phyloP scores from a whole-genome alignment of 2,888 invertebrate species.

The Drosophila mayaguana region DNA sequence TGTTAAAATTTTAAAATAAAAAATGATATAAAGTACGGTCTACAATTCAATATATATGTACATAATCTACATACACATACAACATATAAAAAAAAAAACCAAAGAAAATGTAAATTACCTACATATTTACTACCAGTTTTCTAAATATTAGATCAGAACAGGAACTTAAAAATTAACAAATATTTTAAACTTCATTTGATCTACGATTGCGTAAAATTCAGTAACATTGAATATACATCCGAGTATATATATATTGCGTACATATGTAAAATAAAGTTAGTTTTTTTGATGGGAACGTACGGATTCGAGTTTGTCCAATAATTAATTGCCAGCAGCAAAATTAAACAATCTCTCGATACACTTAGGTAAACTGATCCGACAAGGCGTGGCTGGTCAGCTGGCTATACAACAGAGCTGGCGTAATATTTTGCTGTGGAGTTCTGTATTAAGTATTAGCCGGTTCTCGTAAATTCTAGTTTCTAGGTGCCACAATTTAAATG shows the following conservation, averaged over 20 bases:
- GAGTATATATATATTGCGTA: background rate
- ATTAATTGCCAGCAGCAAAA: constrained; percentile 4
- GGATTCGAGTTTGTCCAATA: background rate
- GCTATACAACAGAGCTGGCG: constrained; percentile 34
- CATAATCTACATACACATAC: too few species aligned
- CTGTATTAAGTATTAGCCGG: constrained; percentile 39
- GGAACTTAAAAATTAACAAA: background rate
- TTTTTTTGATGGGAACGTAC: background rate
- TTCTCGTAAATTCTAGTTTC: constrained; percentile 63
- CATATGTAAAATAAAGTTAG: background rate
- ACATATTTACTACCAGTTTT: background rate
- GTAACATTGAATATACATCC: background rate
- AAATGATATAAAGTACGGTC: too few species aligned
- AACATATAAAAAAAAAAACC: background rate
- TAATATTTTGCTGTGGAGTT: constrained; percentile 21
- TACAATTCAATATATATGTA: too few species aligned
- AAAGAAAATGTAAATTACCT: background rate
- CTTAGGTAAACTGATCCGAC: constrained; percentile 1
- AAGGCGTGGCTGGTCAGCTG: constrained; percentile 38
- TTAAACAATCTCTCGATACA: background rate
- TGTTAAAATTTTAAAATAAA: too few species aligned
- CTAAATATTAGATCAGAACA: background rate
- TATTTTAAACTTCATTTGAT: background rate
- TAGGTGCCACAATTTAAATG: constrained; percentile 64
- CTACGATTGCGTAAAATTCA: background rate